Conservation (phyloP, 1,140 invertebrate genomes). For the Brevipalpus yothersi region DNA sequence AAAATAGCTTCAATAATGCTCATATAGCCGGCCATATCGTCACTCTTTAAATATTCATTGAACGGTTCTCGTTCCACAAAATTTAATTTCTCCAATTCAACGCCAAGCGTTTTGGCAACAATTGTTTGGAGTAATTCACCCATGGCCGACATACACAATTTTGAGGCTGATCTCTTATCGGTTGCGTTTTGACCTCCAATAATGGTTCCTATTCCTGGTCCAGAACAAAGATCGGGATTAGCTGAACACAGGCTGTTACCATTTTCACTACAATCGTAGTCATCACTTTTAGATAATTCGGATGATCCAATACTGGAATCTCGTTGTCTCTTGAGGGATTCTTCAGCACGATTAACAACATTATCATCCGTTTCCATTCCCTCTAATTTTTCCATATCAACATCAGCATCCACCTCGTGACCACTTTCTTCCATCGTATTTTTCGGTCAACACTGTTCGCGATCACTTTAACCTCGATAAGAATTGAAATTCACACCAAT, state of each 20-base stretch:
- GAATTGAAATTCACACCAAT: neutral
- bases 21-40: neutral
- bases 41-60: neutral
- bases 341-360: neutral
- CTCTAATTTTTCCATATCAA: neutral
- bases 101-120: neutral
- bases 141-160: neutral
- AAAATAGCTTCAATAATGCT: neutral
- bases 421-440: neutral
- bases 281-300: too few species aligned
- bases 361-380: neutral
- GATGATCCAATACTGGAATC: too few species aligned
- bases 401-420: neutral
- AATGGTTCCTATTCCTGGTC: too few species aligned
- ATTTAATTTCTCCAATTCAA: neutral
- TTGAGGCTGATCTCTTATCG: too few species aligned
- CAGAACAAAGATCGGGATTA: too few species aligned
- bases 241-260: too few species aligned
- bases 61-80: neutral
- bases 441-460: conserved; percentile 17
- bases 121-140: neutral
- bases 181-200: too few species aligned
- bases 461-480: conserved; percentile 5
- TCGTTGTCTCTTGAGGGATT: too few species aligned
- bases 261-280: too few species aligned